These are phyloP conservation scores for Glossophaga mutica DNA, from an alignment of 2,797 vertebrate genomes.

Conservation along the genomic window DNA sequence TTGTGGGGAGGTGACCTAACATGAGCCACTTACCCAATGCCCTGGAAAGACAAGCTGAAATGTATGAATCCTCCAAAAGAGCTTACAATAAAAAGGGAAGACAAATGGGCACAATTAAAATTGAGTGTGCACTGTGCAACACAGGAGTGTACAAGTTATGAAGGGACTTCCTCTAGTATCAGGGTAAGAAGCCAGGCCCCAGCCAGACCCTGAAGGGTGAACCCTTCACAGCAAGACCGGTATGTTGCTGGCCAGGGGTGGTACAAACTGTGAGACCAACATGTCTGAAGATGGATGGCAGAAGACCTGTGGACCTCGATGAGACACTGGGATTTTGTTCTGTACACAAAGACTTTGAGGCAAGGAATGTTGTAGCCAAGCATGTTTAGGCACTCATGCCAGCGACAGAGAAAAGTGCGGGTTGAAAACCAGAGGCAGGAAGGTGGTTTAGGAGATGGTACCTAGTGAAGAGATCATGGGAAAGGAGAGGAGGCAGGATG, in stretches of 20 bases:
- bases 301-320: no score
- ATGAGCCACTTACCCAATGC: no score
- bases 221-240: neutral
- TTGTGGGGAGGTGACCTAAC: neutral
- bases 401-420: neutral
- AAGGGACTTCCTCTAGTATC: neutral
- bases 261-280: neutral
- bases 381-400: neutral
- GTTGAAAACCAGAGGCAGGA: neutral
- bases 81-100: rapidly evolving
- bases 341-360: neutral
- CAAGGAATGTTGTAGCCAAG: neutral
- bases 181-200: neutral
- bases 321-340: neutral
- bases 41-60: neutral
- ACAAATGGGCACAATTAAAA: no score
- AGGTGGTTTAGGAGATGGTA: neutral
- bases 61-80: neutral
- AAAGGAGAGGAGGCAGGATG: no score
- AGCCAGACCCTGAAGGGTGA: neutral
- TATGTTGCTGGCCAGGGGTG: neutral
- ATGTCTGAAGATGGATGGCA: neutral
- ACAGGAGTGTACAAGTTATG: no score
- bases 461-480: neutral
- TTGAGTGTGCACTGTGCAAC: no score